Evolutionary conservation across 2,888 invertebrate species (phyloP).

Genomic region (Drosophila anceps): DNA sequence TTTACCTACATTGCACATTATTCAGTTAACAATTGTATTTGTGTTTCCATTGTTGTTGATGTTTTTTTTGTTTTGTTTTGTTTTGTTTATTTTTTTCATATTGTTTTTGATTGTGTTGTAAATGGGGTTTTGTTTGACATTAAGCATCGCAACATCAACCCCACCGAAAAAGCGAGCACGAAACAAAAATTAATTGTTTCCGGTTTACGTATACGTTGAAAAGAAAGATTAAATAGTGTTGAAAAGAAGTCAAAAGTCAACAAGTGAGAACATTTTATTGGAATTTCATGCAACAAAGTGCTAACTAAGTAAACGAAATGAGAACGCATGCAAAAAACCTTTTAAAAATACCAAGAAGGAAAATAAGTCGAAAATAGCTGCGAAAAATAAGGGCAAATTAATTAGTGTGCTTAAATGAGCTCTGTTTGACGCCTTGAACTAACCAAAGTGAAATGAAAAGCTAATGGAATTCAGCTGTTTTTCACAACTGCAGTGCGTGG

Average conservation of each 20-base stretch:
- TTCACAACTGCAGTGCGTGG: neutral
- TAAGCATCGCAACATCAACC: conserved; percentile 35
- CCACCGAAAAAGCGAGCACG: conserved; percentile 45
- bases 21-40: conserved; percentile 39
- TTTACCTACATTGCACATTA: conserved; percentile 68
- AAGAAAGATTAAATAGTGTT: conserved; percentile 41
- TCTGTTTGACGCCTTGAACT: neutral
- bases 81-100: conserved; percentile 23
- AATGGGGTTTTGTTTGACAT: conserved; percentile 36
- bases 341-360: neutral
- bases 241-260: conserved; percentile 40
- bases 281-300: conserved; percentile 41
- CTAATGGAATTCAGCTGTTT: conserved; percentile 8
- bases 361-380: neutral
- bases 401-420: neutral
- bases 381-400: conserved; percentile 2
- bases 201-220: conserved; percentile 30
- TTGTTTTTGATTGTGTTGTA: conserved; percentile 30
- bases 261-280: conserved; percentile 47
- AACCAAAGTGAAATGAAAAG: conserved; percentile 1
- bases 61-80: conserved; percentile 32
- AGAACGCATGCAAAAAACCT: conserved; percentile 29
- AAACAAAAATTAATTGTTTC: conserved; percentile 52
- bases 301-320: conserved; percentile 35
- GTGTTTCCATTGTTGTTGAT: conserved; percentile 52